A percentile compares a stretch with the other conserved stretches of the same genome.
Evolutionary conservation across 2,797 vertebrate genomes (phyloP).

Genomic region (Cetoscarus ocellatus): DNA sequence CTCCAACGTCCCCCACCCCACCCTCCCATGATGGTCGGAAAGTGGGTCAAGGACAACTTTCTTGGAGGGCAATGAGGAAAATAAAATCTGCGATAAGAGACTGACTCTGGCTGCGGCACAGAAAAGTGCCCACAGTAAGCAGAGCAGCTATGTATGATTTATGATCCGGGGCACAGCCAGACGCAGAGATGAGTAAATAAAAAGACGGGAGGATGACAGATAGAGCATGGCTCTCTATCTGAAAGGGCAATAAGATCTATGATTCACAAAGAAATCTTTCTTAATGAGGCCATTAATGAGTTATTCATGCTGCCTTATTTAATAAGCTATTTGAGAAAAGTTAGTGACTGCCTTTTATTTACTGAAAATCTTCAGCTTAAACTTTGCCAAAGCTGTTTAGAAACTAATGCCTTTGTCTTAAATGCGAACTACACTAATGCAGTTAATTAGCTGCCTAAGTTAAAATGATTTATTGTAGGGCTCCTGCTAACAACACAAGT

Average conservation of each 20-base stretch:
- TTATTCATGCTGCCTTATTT: slow-evolving; percentile 9
- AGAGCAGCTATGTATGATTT: slow-evolving; percentile 25
- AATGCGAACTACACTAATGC: too few species aligned
- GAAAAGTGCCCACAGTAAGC: slow-evolving; percentile 38
- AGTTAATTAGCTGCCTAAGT: too few species aligned
- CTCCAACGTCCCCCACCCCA: slow-evolving; percentile 38
- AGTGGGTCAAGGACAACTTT: slow-evolving; percentile 80
- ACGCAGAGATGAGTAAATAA: slow-evolving; percentile 49
- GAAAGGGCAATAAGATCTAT: slow-evolving; percentile 3
- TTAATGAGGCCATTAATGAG: slow-evolving; percentile 40
- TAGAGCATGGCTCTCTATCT: slow-evolving; percentile 5
- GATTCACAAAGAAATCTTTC: slow-evolving; percentile 12
- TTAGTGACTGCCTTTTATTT: slow-evolving; percentile 25
- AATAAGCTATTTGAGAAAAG: slow-evolving; percentile 23
- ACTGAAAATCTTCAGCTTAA: background rate
- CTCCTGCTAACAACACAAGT: too few species aligned
- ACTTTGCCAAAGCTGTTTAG: too few species aligned
- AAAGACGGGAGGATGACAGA: slow-evolving; percentile 16
- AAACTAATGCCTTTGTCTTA: too few species aligned
- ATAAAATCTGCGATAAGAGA: slow-evolving; percentile 49
- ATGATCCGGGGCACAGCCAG: slow-evolving; percentile 30
- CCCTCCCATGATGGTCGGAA: slow-evolving; percentile 54
- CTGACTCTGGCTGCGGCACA: slow-evolving; percentile 36
- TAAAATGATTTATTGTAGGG: too few species aligned
- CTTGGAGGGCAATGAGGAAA: slow-evolving; percentile 67